Evolutionary conservation across 2,797 vertebrate genomes (phyloP), one percentile per base, ranked within the genome.

Genomic region (Xerus rutilus): DNA sequence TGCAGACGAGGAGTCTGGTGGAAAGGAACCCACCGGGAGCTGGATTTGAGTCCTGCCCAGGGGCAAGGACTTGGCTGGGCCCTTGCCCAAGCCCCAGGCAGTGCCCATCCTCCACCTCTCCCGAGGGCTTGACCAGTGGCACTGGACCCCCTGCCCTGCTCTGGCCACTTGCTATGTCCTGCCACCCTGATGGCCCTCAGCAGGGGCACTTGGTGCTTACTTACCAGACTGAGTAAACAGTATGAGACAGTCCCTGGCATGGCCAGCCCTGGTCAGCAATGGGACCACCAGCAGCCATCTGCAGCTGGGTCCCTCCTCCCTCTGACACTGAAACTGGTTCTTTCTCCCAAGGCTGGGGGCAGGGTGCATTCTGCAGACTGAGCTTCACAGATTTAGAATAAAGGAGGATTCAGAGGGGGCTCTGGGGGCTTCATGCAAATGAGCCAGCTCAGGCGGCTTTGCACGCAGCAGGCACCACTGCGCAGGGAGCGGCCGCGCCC

Each of bases 381-480:
- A 54, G 84, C 76, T 72, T 54, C 47, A 62, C 76, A 15, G 57
- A n/a, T 43, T 76, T 89, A 7, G 90, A 94, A 90, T 88, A 92
- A 97, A 96, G 95, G 91, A 86, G 95, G 94, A 0, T 93, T 97
- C 76, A 7, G 94, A 84, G 91, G 89, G 95, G 32, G 81, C 88
- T 77, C 93, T 13, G 14, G 94, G 79, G 98, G 97, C 97, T 98
- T 97, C 97, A 97, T 98, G 98, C 97, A 98, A 98, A 98, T 85
- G 95, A n/a, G 97, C 95, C 93, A 73, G 14, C 96, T 93, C 89
- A 95, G 97, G 97, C 98, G 97, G 98, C 98, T 98, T 97, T 97
- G 98, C 97, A 98, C 96, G 86, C 97, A 98, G 95, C 59, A 97
- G 97, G 98, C 97, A 97, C 96, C 96, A 54, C 95, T 97, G 86